Evolutionary conservation across 2,113 vertebrate species (phyloP).

Genomic region (Athene noctua): DNA sequence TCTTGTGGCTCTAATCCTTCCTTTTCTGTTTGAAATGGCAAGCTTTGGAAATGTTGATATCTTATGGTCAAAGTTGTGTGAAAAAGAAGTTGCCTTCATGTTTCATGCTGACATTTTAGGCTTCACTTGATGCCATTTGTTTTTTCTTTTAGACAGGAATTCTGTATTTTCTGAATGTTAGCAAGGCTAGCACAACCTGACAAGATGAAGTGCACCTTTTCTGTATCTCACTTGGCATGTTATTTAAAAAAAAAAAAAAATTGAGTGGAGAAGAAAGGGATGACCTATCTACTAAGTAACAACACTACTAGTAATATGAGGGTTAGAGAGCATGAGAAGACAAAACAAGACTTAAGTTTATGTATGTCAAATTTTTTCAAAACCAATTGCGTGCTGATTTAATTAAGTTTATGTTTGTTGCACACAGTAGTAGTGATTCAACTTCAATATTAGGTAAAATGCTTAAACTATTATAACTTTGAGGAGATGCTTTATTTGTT

Average conservation of each 20-base stretch:
- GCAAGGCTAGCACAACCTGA: neutral
- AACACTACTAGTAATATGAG: neutral
- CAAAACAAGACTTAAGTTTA: neutral
- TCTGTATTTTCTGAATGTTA: neutral
- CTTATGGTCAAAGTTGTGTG: neutral
- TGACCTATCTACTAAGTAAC: neutral
- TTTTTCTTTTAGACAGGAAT: neutral
- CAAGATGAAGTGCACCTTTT: neutral
- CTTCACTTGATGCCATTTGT: neutral
- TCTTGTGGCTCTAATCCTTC: neutral
- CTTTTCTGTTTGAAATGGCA: neutral
- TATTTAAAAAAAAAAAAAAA: neutral
- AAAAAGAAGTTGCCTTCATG: neutral
- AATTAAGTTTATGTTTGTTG: neutral
- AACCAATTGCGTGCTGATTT: neutral
- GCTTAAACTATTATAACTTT: neutral
- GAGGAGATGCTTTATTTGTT: neutral
- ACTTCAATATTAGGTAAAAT: neutral
- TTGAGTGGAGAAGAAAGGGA: neutral
- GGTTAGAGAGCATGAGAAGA: neutral
- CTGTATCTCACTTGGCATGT: neutral
- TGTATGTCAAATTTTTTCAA: neutral
- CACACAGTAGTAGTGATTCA: neutral
- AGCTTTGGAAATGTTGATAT: neutral
- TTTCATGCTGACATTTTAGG: conserved; percentile 15